Evolutionary conservation across 1,140 invertebrate species (phyloP), one percentile per base, ranked within the genome.

Genomic region (Temnothorax longispinosus): DNA sequence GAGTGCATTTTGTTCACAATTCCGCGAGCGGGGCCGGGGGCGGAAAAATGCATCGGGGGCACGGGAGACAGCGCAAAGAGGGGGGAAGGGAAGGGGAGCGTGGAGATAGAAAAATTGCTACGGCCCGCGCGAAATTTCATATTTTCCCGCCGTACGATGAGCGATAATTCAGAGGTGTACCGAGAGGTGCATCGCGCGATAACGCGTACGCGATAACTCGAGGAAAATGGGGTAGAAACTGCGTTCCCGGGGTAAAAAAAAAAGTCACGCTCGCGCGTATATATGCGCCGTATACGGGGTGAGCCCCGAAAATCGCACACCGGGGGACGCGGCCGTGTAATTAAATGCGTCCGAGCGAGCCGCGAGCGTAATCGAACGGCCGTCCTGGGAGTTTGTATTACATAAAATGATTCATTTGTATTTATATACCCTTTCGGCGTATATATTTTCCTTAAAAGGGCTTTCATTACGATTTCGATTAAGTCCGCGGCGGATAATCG

Each of bases 1-100:
- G 89, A 88, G 74, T 84, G 89, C 78, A 82, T 90, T 90, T 90
- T 90, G 75, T 89, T 89, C 89, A 81, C 78, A 87, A 89, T 86
- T 90, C 89, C 85, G 56, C 69, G 67, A 80, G 72, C 54, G 78
- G 88, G 62, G 62, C 35, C 18, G 58, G 27, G 27, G 47, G 44
- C 50, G 44, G n/a, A 47, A 69, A 52, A 56, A 15, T 50, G 47
- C 32, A 75, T 32, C 82, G 56, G 2, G 44, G 71, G 47, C 21
- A 54, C 21, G 35, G 38, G 38, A 52, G 35, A 32, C 18, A 47
- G 76, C 21, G 13, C 13, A 44, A 1, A 3, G 35, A 6, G 52
- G 3, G 3, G 11, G 21, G 10, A 18, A 4, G 47, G 21, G 11
- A 1, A 6, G 56, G 10, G 8, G 15, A 0, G 15, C 44, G 64